Evolutionary conservation across 2,888 invertebrate genomes (phyloP), one percentile per base, ranked within the genome.

Genomic region (Girardia tigrina): DNA sequence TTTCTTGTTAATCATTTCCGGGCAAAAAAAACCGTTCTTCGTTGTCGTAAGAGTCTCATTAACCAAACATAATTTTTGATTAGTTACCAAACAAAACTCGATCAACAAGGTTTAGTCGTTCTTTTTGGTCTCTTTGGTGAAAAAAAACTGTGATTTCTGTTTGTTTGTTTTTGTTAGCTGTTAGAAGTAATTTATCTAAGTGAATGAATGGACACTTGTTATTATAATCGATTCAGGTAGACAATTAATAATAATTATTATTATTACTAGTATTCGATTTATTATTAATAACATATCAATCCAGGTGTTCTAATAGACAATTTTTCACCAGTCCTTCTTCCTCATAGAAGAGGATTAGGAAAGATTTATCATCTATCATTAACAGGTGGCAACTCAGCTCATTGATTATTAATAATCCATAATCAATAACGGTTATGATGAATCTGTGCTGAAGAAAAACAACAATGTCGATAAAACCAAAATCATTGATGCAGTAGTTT

Each of bases 401-500:
- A 56, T 56, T 56, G 56, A 56, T 56, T 56, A 56, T 56, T 56
- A 56, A 56, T 56, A 56, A 56, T 56, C 56, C 56, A 56, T 16
- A 56, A 56, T 56, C 56, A 56, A 56, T 36, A 36, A 36, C 23
- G 23, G 23, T 23, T n/a, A 23, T 56, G n/a, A n/a, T 12, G 56
- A 4, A 56, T 36, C 56, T 56, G 56, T 56, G 56, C 56, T 56
- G 56, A 56, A 56, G 56, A 56, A 56, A 56, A 56, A 56, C 56
- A 56, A 56, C 4, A 16, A 36, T n/a, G 23, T 56, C 56, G 56
- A 56, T 56, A 56, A 56, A 56, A 56, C 56, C 56, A 56, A 56
- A n/a, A 56, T 56, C 56, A 56, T 56, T n/a, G 56, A 56, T 56
- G 56, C 56, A 56, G 56, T 56, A 56, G 56, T 56, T 56, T 56